Evolutionary conservation across 2,797 vertebrate genomes (phyloP).

Genomic region (Acipenser transmontanus): DNA sequence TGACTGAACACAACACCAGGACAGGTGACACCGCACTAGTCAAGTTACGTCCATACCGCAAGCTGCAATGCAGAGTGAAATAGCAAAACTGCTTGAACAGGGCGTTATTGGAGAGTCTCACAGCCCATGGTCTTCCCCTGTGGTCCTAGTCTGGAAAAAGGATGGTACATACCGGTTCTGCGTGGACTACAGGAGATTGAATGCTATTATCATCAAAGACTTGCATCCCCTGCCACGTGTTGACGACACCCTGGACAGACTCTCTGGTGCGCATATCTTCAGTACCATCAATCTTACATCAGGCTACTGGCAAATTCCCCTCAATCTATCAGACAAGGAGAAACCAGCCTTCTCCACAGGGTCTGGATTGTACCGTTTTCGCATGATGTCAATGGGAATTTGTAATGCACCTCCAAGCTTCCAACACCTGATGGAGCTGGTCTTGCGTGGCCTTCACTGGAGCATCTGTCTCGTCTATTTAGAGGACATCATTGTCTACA

Average conservation of each 20-base stretch:
- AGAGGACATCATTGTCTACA: constrained; percentile 16
- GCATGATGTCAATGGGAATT: constrained; percentile 17
- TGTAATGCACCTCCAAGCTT: constrained; percentile 14
- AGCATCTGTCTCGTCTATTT: constrained; percentile 16
- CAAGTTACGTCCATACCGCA: neutral
- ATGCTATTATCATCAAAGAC: constrained; percentile 8
- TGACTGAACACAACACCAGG: too few relatives aligned
- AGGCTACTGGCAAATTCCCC: constrained; percentile 15
- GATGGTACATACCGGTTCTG: constrained; percentile 13
- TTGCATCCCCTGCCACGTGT: constrained; percentile 8
- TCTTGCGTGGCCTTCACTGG: constrained; percentile 17
- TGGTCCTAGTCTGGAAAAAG: constrained; percentile 6
- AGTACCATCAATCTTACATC: constrained; percentile 11
- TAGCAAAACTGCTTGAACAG: constrained; percentile 9
- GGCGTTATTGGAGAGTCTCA: neutral
- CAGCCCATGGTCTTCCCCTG: neutral
- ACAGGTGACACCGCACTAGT: too few relatives aligned
- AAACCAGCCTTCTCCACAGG: constrained; percentile 13
- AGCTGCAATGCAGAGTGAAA: neutral
- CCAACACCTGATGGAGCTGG: constrained; percentile 14
- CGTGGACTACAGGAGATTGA: constrained; percentile 7
- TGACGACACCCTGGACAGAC: constrained; percentile 8
- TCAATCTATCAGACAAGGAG: constrained; percentile 5
- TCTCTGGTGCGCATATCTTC: constrained; percentile 3
- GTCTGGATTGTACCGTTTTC: constrained; percentile 2